phyloP scores from a whole-genome alignment of 2,888 invertebrate genomes.

The Ommatoiulus sabulosus region DNA sequence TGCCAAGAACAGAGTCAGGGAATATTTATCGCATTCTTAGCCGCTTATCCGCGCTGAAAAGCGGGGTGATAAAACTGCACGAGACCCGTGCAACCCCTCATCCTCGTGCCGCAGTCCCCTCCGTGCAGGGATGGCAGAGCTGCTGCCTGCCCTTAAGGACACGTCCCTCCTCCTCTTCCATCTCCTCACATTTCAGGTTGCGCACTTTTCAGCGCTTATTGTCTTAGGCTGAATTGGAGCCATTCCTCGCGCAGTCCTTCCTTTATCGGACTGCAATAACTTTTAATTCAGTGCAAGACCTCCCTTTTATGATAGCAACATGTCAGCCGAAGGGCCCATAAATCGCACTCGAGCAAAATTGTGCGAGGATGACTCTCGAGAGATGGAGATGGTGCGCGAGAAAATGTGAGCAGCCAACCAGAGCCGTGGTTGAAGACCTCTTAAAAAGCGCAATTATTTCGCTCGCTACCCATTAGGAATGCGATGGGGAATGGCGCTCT shows the following conservation, averaged over 20 bases:
- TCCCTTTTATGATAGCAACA: neutral
- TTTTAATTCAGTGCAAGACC: neutral
- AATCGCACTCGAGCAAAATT: slow-evolving; percentile 7
- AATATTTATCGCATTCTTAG: slow-evolving; percentile 10
- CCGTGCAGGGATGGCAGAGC: neutral
- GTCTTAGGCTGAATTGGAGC: slow-evolving; percentile 6
- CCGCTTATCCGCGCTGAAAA: neutral
- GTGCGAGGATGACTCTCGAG: neutral
- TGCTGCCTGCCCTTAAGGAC: neutral
- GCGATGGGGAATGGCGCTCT: neutral
- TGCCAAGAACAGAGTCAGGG: neutral
- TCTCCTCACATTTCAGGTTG: neutral
- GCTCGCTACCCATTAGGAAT: neutral
- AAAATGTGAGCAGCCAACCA: neutral
- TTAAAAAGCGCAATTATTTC: neutral
- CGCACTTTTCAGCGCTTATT: neutral
- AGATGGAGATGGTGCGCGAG: neutral
- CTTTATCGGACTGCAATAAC: slow-evolving; percentile 19
- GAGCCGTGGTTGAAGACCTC: neutral
- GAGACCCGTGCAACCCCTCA: neutral
- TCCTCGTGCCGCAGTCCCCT: neutral
- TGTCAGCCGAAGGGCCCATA: slow-evolving; percentile 8
- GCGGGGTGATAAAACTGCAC: neutral
- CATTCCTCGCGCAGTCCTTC: neutral
- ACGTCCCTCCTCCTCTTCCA: neutral